Base-by-base conservation (phyloP, 2,113 vertebrate species). In the Cyprinodon brontotheroides region DNA sequence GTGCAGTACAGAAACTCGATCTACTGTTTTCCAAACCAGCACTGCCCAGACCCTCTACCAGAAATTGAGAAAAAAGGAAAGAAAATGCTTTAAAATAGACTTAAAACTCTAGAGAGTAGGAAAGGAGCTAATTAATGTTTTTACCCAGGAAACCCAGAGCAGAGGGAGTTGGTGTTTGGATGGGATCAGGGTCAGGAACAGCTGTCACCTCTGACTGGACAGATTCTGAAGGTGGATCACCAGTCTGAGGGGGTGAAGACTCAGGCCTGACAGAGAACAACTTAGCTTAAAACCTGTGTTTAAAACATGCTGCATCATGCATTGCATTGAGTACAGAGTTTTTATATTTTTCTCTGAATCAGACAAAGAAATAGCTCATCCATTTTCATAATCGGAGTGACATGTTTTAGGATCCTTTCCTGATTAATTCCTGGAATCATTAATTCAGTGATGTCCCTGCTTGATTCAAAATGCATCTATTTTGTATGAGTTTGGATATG, bases 151-250 rank as follows among this genome's bases (percentile, higher is more conserved):
- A 88, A 41, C 86, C 61, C 2, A 87, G 86, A 39, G 90, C 90
- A 38, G 72, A 84, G 65, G 86, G 86, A 59, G 85, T 72, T 7
- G 72, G 72, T 1, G 79, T 74, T 11, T 53, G 20, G 39, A 38
- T 73, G 12, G 57, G 63, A 2, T 79, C 65, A 41, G 59, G 20
- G 59, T 78, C 0, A 0, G 61, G 71, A 22, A 41, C 5, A 11
- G 62, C 72, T n/a, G 59, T 20, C n/a, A 64, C 38, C 1, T 68
- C 68, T 40, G 81, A 70, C 4, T 53, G 57, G 64, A 50, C 29
- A 0, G 4, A 43, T 22, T 75, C 77, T 72, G 77, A 62, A 94
- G 95, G 93, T 95, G 94, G 70, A 93, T 95, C 92, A 89, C 11
- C 7, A 50, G 75, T 50, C 0, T 41, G 61, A 72, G 62, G 17